Conservation (phyloP, 2,797 vertebrate genomes). For the Sphenodon punctatus region DNA sequence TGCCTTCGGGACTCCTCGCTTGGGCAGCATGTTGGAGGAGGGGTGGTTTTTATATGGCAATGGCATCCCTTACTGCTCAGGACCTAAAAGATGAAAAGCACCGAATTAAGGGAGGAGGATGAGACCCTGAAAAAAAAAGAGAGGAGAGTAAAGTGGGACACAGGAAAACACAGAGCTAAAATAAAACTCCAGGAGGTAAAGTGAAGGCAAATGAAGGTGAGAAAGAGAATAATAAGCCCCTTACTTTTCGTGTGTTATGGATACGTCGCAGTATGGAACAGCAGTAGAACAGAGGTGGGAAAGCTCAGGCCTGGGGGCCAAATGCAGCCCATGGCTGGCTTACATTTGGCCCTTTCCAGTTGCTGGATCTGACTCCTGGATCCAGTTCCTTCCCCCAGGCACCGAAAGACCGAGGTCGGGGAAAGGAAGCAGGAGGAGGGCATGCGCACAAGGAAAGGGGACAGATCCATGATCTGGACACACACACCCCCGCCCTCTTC, state of each 20-base stretch:
- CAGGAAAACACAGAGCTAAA: not conserved
- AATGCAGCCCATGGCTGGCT: too few species aligned
- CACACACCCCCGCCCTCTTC: too few species aligned
- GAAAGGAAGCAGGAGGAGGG: too few species aligned
- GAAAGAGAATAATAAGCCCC: not conserved
- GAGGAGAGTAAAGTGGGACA: accelerated
- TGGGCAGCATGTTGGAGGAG: not conserved
- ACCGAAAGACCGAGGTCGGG: too few species aligned
- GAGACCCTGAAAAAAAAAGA: not conserved
- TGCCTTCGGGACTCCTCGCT: not conserved
- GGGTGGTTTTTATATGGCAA: not conserved
- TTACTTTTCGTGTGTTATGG: not conserved
- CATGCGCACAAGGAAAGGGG: too few species aligned
- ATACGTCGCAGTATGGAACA: accelerated
- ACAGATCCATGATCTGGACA: too few species aligned
- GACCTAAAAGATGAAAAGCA: not conserved
- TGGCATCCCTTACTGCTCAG: not conserved
- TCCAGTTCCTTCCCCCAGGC: too few species aligned
- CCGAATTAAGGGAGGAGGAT: not conserved
- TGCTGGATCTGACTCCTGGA: too few species aligned
- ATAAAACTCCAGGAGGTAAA: not conserved
- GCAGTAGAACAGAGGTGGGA: too few species aligned
- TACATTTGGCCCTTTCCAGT: too few species aligned
- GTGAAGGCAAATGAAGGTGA: not conserved
- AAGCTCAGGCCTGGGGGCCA: too few species aligned